A percentile compares a stretch with the other conserved stretches of the same genome.
Conservation (phyloP, 2,113 vertebrate genomes). For the Podarcis raffonei region DNA sequence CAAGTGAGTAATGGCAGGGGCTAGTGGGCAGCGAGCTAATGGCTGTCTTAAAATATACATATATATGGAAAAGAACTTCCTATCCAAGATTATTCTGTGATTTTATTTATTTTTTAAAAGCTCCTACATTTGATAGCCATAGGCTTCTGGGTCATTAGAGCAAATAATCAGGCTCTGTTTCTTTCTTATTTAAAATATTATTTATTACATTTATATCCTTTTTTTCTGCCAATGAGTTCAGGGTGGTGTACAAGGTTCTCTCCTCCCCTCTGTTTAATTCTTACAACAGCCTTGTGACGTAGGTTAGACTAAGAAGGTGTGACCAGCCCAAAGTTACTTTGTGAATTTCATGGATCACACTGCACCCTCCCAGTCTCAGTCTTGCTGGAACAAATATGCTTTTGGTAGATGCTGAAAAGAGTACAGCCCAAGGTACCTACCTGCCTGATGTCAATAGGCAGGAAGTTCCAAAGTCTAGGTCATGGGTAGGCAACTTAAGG, state of each 20-base stretch:
- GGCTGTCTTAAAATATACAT: slow-evolving; percentile 26
- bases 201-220: not conserved
- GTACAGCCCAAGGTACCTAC: too few relatives aligned
- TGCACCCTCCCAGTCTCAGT: too few relatives aligned
- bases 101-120: not conserved
- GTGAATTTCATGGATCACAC: not conserved
- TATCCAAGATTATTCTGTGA: not conserved
- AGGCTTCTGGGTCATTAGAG: not conserved
- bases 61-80: slow-evolving; percentile 29
- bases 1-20: slow-evolving; percentile 87
- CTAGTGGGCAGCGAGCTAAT: slow-evolving; percentile 43
- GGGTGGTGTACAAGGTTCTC: not conserved
- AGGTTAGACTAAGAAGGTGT: not conserved
- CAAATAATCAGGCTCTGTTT: not conserved
- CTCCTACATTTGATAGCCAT: not conserved
- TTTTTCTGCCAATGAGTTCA: not conserved
- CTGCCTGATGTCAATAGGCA: too few relatives aligned
- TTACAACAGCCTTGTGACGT: not conserved
- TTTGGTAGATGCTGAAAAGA: too few relatives aligned
- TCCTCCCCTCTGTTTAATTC: not conserved
- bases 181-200: not conserved
- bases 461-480: too few relatives aligned
- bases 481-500: too few relatives aligned
- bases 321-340: too few relatives aligned
- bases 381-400: too few relatives aligned